Evolutionary conservation across 2,797 vertebrate species (phyloP).

Genomic region (Epinephelus awoara): DNA sequence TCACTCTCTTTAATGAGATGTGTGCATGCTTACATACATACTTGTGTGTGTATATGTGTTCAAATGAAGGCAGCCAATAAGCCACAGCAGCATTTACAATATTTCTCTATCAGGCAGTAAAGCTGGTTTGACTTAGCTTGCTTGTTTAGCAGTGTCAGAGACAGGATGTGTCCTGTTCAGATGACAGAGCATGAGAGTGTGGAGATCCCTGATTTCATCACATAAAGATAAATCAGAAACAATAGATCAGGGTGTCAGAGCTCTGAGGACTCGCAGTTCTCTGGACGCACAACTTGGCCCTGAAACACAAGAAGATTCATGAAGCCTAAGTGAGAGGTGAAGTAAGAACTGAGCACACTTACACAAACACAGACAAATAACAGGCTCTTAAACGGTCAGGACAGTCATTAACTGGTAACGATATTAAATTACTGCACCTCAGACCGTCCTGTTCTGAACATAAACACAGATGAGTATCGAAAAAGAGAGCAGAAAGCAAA

Average conservation of each 20-base stretch:
- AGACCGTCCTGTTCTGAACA: constrained; percentile 19
- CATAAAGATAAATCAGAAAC: constrained; percentile 64
- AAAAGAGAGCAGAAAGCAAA: constrained; percentile 56
- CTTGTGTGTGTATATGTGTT: constrained; percentile 25
- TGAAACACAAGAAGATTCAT: constrained; percentile 61
- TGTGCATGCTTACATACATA: constrained; percentile 42
- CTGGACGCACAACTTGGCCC: constrained; percentile 54
- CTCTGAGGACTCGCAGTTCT: constrained; percentile 57
- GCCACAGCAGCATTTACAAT: constrained; percentile 27
- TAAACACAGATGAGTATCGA: constrained; percentile 28
- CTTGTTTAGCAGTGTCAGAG: constrained; percentile 36
- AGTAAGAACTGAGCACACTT: constrained; percentile 34
- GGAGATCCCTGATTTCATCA: constrained; percentile 64
- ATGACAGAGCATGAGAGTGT: constrained; percentile 51
- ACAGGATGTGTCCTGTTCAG: constrained; percentile 46
- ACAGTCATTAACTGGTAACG: constrained; percentile 15
- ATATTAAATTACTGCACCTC: neutral
- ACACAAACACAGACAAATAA: constrained; percentile 9
- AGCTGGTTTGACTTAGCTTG: constrained; percentile 15
- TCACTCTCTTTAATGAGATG: constrained; percentile 74
- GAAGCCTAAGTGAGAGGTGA: constrained; percentile 53
- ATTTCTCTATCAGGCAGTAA: constrained; percentile 18
- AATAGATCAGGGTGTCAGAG: constrained; percentile 64
- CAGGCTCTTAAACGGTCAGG: constrained; percentile 4
- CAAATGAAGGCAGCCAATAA: constrained; percentile 54